Conservation (phyloP, 2,113 vertebrate species). For the Chloebia gouldiae region DNA sequence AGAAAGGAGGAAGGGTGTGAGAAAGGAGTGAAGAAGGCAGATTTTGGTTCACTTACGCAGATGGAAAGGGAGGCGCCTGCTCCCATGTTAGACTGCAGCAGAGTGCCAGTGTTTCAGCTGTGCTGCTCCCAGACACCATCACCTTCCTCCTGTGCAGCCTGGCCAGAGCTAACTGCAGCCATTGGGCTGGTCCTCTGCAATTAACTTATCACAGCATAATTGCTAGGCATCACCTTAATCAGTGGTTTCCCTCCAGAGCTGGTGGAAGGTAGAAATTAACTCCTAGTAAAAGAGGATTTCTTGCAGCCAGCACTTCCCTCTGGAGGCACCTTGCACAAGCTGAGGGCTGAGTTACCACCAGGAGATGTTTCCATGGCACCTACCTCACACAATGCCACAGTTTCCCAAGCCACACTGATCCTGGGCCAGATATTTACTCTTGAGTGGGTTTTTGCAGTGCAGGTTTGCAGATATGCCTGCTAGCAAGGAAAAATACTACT, state of each 20-base stretch:
- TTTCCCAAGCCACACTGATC: not conserved
- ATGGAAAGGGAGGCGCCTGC: slow-evolving; percentile 73
- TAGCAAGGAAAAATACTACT: not conserved
- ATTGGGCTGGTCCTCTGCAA: not conserved
- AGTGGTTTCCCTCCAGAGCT: not conserved
- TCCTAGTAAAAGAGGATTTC: not conserved
- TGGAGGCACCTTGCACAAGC: not conserved
- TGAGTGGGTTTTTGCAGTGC: not conserved
- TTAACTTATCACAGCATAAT: not conserved
- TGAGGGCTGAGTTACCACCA: not conserved
- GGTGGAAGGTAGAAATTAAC: not conserved
- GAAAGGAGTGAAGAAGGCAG: not conserved
- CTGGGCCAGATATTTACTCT: not conserved
- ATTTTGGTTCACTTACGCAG: slow-evolving; percentile 74
- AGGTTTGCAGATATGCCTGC: not conserved
- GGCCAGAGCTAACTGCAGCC: not conserved
- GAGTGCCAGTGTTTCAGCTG: not conserved
- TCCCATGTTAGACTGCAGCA: slow-evolving; percentile 66
- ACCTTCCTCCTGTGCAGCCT: not conserved
- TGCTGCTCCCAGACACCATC: not conserved
- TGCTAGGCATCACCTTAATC: not conserved
- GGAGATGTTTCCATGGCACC: slow-evolving; percentile 51
- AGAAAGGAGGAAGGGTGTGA: not conserved
- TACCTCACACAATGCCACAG: not conserved
- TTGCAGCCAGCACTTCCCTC: not conserved